A percentile compares a stretch with the other conserved stretches of the same genome.
phyloP scores from a whole-genome alignment of 2,888 invertebrate species.

The Linyphia triangularis region DNA sequence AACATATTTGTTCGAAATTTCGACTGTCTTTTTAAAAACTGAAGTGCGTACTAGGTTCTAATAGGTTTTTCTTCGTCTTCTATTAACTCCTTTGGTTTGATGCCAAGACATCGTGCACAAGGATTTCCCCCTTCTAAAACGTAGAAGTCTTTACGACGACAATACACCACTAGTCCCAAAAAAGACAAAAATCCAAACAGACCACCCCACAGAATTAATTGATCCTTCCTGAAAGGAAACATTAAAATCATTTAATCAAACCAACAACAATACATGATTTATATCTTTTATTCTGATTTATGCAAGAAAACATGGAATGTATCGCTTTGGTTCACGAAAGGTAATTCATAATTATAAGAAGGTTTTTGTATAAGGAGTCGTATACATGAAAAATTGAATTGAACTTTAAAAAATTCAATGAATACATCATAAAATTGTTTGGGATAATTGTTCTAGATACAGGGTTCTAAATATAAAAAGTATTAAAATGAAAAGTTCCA shows the following conservation, averaged over 20 bases:
- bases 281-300: no score
- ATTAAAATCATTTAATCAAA: neutral
- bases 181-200: constrained; percentile 76
- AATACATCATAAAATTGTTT: no score
- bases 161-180: constrained; percentile 76
- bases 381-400: no score
- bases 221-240: constrained; percentile 74
- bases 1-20: neutral
- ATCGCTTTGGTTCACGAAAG: no score
- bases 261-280: neutral
- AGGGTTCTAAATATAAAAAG: no score
- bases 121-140: constrained; percentile 73
- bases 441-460: no score
- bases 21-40: constrained; percentile 10
- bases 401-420: no score
- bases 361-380: no score
- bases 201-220: constrained; percentile 76
- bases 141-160: constrained; percentile 76
- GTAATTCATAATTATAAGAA: no score
- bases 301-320: no score
- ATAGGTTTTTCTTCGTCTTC: constrained; percentile 70
- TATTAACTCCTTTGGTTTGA: constrained; percentile 44
- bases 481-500: no score
- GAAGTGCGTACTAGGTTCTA: neutral
- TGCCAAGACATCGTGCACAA: constrained; percentile 53